phyloP scores from a whole-genome alignment of 2,888 invertebrate species.

The Horisme vitalbata region DNA sequence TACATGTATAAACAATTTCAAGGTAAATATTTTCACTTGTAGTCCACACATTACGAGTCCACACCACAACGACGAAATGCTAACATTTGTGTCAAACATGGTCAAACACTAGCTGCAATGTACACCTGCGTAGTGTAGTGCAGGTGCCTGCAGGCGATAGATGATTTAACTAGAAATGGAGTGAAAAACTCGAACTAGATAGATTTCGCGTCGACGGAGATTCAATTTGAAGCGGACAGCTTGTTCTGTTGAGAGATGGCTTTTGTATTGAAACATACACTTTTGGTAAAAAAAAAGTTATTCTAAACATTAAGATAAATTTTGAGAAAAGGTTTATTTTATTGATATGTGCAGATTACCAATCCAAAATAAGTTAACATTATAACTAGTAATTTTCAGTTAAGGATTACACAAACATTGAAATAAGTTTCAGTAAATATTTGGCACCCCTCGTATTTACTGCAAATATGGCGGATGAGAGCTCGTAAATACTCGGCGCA shows the following conservation, averaged over 20 bases:
- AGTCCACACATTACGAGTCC: too few species aligned
- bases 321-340: too few species aligned
- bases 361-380: too few species aligned
- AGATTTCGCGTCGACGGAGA: slow-evolving; percentile 15
- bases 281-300: background rate
- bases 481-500: slow-evolving; percentile 41
- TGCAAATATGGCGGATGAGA: slow-evolving; percentile 29
- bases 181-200: slow-evolving; percentile 18
- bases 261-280: slow-evolving; percentile 1
- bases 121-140: background rate
- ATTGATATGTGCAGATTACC: too few species aligned
- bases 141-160: background rate
- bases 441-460: slow-evolving; percentile 28
- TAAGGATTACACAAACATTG: slow-evolving; percentile 5
- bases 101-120: background rate
- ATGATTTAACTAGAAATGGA: slow-evolving; percentile 12
- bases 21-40: too few species aligned
- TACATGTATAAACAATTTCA: too few species aligned
- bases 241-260: slow-evolving; percentile 13
- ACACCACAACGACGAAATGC: slow-evolving; percentile 2
- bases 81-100: too few species aligned
- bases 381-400: too few species aligned
- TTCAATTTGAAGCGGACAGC: slow-evolving; percentile 19
- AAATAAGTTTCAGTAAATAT: slow-evolving; percentile 25
- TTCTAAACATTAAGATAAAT: too few species aligned